Evolutionary conservation across 2,888 invertebrate genomes (phyloP), one percentile per base, ranked within the genome.

Genomic region (Ophion ellenae): DNA sequence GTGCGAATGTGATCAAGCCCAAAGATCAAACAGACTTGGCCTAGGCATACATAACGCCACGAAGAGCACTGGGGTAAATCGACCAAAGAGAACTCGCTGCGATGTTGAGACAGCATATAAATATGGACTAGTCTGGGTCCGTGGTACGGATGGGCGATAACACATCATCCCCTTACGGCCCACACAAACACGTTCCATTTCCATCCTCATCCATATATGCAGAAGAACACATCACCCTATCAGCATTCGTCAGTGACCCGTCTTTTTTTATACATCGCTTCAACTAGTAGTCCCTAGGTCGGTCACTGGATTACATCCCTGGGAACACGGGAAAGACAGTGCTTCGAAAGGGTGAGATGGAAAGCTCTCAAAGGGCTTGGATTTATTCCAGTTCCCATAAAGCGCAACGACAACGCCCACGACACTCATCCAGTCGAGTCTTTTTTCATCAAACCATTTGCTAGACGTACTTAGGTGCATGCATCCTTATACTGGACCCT

Each of bases 201-300:
- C 66, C 83, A 83, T 77, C 20, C 83, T 86, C 83, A 86, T 86
- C 57, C 83, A 86, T 86, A 70, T 64, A 83, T 86, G 81, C 81
- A 81, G 64, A 75, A 75, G 80, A 78, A 81, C 80, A 83, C 81
- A 83, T 83, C 81, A 70, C 67, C 78, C 81, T 83, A 86, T 86
- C 83, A 83, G 70, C 61, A 75, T 83, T 83, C 81, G 66, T 70
- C 63, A 70, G 53, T 81, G 47, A 59, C 81, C 75, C 61, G 61
- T 63, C 61, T 77, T 63, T 69, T 71, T 36, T 9, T 57, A 36
- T 9, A 3, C 61, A n/a, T 67, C 9, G n/a, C 9, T 17, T 28
- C 66, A 63, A 53, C 40, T 79, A 40, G 47, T 45, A 20, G 85
- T 75, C 64, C 57, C 17, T 61, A 47, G 77, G 76, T 67, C 82